These are phyloP conservation scores for Acanthoscelides obtectus DNA, from an alignment of 2,888 invertebrate species.

Conservation along the genomic window DNA sequence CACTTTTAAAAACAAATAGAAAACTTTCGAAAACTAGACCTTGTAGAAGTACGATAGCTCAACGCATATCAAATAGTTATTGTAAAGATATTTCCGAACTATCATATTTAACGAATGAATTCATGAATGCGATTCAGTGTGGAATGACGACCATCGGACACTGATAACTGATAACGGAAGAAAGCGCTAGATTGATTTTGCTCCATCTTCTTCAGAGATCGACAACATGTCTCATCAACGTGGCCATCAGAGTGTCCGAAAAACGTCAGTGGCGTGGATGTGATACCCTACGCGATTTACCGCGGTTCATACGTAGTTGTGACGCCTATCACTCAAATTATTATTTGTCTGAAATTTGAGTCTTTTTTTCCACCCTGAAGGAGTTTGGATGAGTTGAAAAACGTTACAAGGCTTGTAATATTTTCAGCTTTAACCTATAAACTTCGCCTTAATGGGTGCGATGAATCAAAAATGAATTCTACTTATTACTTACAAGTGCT, in stretches of 20 bases:
- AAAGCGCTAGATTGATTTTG: not conserved
- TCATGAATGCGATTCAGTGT: not conserved
- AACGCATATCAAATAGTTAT: conserved; percentile 40
- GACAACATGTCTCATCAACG: not conserved
- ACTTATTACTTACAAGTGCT: no score
- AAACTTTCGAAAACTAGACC: conserved; percentile 9
- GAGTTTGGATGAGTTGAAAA: no score
- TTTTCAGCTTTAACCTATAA: no score
- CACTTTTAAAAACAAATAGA: not conserved
- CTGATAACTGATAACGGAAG: not conserved
- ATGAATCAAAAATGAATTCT: no score
- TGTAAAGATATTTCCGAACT: conserved; percentile 41
- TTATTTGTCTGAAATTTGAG: no score
- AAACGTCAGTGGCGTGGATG: not conserved
- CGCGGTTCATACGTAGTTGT: no score
- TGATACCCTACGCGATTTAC: no score
- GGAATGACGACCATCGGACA: not conserved
- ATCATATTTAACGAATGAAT: conserved; percentile 29
- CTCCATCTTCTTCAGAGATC: not conserved
- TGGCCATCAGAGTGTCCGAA: not conserved
- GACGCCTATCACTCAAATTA: no score
- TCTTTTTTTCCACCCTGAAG: no score
- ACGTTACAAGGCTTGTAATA: no score
- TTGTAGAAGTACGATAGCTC: conserved; percentile 38
- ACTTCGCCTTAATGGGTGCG: no score